These are phyloP conservation scores for Clarias macrocephalus DNA, from an alignment of 2,113 vertebrate genomes.

Conservation along the genomic window DNA sequence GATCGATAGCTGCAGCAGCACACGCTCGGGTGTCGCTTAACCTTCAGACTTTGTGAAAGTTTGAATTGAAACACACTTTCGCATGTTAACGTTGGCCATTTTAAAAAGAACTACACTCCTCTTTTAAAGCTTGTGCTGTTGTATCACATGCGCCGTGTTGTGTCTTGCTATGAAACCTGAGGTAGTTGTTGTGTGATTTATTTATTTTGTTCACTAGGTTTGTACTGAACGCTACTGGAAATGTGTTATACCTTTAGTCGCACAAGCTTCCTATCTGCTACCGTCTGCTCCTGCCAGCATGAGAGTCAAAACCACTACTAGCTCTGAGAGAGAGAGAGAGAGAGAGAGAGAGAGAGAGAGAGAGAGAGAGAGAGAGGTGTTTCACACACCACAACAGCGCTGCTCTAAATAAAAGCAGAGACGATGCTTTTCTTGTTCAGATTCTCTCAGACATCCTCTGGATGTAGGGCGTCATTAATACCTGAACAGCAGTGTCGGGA, in stretches of 20 bases:
- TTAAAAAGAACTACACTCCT: not conserved
- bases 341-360: not conserved
- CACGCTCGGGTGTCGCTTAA: not conserved
- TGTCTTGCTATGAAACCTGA: not conserved
- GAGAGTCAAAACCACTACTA: not conserved
- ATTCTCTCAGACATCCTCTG: not conserved
- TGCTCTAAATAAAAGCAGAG: not conserved
- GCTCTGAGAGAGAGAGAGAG: not conserved
- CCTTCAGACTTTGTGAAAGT: conserved; percentile 4
- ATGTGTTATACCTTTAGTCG: not conserved
- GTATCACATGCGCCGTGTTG: not conserved
- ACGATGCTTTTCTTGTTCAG: not conserved
- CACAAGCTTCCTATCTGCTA: not conserved
- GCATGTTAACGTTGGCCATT: not conserved
- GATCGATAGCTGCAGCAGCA: not conserved
- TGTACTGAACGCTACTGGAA: not conserved
- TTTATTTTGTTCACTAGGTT: not conserved
- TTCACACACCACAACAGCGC: not conserved
- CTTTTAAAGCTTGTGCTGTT: not conserved
- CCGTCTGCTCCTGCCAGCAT: not conserved
- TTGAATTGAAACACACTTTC: not conserved
- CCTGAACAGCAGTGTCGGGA: not conserved
- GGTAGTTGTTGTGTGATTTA: not conserved
- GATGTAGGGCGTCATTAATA: not conserved
- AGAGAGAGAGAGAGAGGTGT: not conserved